These are phyloP conservation scores for Ciona savignyi DNA, from an alignment of 23 tunicate genomes.

Conservation along the genomic window DNA sequence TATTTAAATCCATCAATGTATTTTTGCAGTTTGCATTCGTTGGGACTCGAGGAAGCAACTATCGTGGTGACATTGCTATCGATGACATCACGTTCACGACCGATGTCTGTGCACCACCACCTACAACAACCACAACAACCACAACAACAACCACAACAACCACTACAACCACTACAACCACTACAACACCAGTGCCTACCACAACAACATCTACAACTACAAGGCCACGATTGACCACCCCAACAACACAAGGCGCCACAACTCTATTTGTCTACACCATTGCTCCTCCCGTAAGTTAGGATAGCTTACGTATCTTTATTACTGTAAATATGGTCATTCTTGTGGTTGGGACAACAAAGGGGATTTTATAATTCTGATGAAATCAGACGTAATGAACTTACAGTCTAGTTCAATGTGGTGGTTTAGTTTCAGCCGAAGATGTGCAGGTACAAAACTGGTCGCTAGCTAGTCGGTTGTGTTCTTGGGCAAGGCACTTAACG, in stretches of 20 bases:
- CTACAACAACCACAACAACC: slow-evolving; percentile 50
- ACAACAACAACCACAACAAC: slow-evolving; percentile 39
- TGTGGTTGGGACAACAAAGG: no score
- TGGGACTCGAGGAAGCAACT: slow-evolving; percentile 38
- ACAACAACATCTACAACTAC: slow-evolving; percentile 23
- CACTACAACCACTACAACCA: slow-evolving; percentile 32
- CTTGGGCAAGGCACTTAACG: no score
- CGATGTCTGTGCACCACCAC: slow-evolving; percentile 25
- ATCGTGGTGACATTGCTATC: slow-evolving; percentile 69
- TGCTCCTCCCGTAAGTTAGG: neutral
- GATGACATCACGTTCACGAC: slow-evolving; percentile 47
- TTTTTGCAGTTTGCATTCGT: slow-evolving; percentile 41
- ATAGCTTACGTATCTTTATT: neutral
- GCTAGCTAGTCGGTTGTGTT: no score
- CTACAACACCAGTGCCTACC: slow-evolving; percentile 35
- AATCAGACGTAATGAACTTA: no score
- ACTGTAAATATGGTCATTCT: no score
- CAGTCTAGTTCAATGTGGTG: no score
- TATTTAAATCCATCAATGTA: no score
- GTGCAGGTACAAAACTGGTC: no score
- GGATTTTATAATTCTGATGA: no score
- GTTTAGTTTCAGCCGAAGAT: no score
- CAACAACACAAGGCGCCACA: slow-evolving; percentile 22
- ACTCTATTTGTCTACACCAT: slow-evolving; percentile 9
- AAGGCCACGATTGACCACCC: slow-evolving; percentile 10